Evolutionary conservation across 2,888 invertebrate genomes (phyloP), one percentile per base, ranked within the genome.

Genomic region (Panorpa germanica): DNA sequence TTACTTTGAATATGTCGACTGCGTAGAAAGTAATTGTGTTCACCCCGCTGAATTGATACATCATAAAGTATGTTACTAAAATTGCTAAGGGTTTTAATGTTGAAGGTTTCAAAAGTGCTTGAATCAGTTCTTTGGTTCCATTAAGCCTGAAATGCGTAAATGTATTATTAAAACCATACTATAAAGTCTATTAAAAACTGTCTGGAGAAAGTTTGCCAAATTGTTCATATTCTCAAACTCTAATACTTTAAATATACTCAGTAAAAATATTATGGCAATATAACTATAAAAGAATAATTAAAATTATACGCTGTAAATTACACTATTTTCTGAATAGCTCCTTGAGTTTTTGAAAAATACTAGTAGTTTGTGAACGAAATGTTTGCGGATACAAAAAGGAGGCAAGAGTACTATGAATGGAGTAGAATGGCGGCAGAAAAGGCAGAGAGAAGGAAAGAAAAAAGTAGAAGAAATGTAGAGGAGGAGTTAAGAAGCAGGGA

Each of bases 31-130:
- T 73, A 15, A 73, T 57, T 2, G 69, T 65, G 39, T 73, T 73
- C 8, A 72, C 68, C 0, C 73, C 73, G 29, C 70, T 69, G 60
- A 70, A 72, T 43, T 73, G 73, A 45, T 72, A 73, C 29, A 73
- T 65, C 43, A 70, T 57, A 49, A 73, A 73, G 44, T 72, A 72
- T 1, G 67, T 38, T 3, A 66, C 61, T 2, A 72, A 50, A 26
- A 73, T 61, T 1, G 56, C 48, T 40, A 70, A 72, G 1, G 73
- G 73, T 38, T 67, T 72, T 26, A 71, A 42, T 1, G 71, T 59
- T 5, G 69, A 67, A 0, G 71, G 70, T 2, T 63, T 55, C 7
- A 67, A n/a, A 2, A 73, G 37, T 0, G 69, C 68, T 23, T 55
- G 50, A 3, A 67, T 33, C 8, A 61, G 64, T 40, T 71, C 65